Evolutionary conservation across 2,113 vertebrate genomes (phyloP), one percentile per base, ranked within the genome.

Genomic region (Origma solitaria): DNA sequence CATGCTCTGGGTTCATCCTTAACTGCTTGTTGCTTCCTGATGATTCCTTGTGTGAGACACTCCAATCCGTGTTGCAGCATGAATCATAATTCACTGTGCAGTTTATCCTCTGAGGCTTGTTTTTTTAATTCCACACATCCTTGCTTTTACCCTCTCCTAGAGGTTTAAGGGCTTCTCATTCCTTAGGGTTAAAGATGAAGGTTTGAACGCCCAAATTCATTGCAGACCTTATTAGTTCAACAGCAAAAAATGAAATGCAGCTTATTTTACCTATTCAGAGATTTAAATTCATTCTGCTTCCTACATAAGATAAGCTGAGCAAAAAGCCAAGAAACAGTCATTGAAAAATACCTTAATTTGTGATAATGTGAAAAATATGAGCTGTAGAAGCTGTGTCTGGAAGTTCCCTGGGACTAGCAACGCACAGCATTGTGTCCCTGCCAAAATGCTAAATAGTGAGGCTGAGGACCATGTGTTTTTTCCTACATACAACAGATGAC

Each of bases 21-120:
- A 97, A 91, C 86, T 92, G 64, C 85, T 87, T 88, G 77, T 70
- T 93, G 79, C 75, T 94, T 97, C 80, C 75, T 88, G 58, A 95
- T 70, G 80, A 83, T 89, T 95, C 71, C 82, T 96, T 78, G 73
- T 7, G 18, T 8, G 49, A 96, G 84, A 94, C 80, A 81, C 53
- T 86, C 76, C 69, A 87, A 78, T 72, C 77, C 82, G 6, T 75
- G 69, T 62, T 91, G 73, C 66, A 80, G 83, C 24, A 58, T 76
- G 89, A 97, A 96, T 97, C 94, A 88, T 83, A 87, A 97, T 96
- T 93, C 94, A 81, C 64, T 45, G 40, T 82, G 73, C 30, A 38
- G 68, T 78, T 94, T 78, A 89, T 65, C 58, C 50, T 82, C 79
- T 71, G 38, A 75, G 23, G 57, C 15, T 91, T 85, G 11, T 7